phyloP scores from a whole-genome alignment of 1,140 invertebrate genomes.

The Ostrea edulis region DNA sequence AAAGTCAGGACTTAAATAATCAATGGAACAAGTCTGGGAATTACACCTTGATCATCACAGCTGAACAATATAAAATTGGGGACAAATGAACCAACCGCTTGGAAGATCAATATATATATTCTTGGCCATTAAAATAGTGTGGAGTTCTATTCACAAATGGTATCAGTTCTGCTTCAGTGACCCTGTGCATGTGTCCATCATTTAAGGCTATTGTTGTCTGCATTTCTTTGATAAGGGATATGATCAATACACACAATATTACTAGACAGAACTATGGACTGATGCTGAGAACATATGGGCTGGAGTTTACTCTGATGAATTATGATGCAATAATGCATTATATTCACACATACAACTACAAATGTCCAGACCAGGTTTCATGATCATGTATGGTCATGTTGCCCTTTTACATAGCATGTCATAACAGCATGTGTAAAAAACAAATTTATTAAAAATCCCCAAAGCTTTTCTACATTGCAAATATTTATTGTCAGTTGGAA shows the following conservation, averaged over 20 bases:
- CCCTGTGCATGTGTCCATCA: not conserved
- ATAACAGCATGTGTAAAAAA: not conserved
- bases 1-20: not conserved
- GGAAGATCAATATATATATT: not conserved
- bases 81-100: not conserved
- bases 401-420: not conserved
- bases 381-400: not conserved
- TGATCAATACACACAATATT: conserved; percentile 18
- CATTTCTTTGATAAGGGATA: not conserved
- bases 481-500: no score
- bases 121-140: not conserved
- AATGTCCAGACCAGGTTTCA: not conserved
- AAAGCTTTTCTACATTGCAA: not conserved
- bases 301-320: not conserved
- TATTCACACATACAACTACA: not conserved
- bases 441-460: not conserved
- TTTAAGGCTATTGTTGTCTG: not conserved
- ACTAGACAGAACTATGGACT: not conserved
- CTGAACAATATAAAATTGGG: not conserved
- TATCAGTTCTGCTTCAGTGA: not conserved
- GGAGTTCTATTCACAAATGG: not conserved
- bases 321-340: not conserved
- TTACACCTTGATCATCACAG: not conserved
- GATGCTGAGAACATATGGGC: not conserved
- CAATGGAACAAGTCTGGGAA: not conserved